Evolutionary conservation across 2,113 vertebrate genomes (phyloP), one percentile per base, ranked within the genome.

Genomic region (Pardalotus punctatus): DNA sequence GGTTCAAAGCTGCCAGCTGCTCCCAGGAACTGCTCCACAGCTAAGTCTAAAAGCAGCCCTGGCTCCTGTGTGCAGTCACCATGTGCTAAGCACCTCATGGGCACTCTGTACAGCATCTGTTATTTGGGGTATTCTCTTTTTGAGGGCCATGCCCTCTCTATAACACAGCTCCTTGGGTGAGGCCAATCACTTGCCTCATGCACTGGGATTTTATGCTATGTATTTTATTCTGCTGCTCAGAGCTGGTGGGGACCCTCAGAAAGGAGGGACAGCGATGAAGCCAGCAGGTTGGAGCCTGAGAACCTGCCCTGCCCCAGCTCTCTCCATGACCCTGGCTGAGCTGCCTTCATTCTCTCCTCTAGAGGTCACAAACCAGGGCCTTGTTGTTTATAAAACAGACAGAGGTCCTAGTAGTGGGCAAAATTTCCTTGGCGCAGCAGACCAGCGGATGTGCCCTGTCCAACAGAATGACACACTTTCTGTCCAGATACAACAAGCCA

Each of bases 1-100:
- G 98, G 65, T 99, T 99, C 97, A 99, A 99, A 98, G 98, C 98
- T 5, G 95, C 98, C 17, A 96, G 97, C 74, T 99, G 98, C 92
- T 96, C 98, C 96, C 98, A 98, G 93, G 95, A 97, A 71, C 61
- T 95, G 58, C 83, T 95, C 62, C 81, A 0, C 66, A 96, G 83
- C 85, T 98, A 96, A 98, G 61, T 47, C 57, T 58, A 31, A 84
- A 81, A 77, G 71, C 48, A 80, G 53, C 48, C 10, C 29, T 1
- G 1, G 33, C 35, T 54, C 5, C 3, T 58, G 43, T 18, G 61
- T 65, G 40, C 71, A 69, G 27, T 67, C 54, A 51, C 11, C 5
- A 3, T 7, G 40, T 35, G 58, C 38, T 43, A 42, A 53, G 29
- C 23, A 73, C n/a, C 29, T 73, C 35, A n/a, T 2, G 10, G 27